phyloP scores from a whole-genome alignment of 2,888 invertebrate genomes.

The Crioceris asparagi region DNA sequence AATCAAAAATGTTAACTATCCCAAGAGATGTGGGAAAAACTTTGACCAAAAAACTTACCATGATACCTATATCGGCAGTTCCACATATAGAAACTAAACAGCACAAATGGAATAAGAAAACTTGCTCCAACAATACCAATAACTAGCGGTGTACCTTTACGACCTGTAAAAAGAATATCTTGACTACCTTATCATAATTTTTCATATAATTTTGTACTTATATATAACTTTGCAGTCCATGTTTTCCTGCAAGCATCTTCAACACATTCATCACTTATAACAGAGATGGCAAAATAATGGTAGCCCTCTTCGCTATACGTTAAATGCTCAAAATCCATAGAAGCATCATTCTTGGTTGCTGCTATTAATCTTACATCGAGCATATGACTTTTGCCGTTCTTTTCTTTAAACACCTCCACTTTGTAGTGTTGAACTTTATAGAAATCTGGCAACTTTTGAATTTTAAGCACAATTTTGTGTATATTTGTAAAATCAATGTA shows the following conservation, averaged over 20 bases:
- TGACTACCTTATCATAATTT: neutral
- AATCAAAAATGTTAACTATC: no score
- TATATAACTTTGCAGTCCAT: conserved; percentile 20
- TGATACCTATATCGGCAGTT: conserved; percentile 17
- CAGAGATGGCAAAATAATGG: conserved; percentile 22
- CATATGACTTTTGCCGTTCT: conserved; percentile 14
- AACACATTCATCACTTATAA: conserved; percentile 17
- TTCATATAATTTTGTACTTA: conserved; percentile 14
- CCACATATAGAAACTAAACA: conserved; percentile 24
- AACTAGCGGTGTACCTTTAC: conserved; percentile 24
- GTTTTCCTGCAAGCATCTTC: conserved; percentile 22
- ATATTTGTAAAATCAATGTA: conserved; percentile 22
- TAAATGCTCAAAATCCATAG: conserved; percentile 17
- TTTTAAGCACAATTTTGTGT: conserved; percentile 17
- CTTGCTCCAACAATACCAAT: conserved; percentile 28
- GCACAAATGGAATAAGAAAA: conserved; percentile 23
- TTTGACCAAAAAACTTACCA: conserved; percentile 15
- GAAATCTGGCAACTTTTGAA: conserved; percentile 17
- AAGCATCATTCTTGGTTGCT: conserved; percentile 2
- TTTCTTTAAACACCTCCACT: conserved; percentile 22
- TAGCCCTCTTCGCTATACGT: conserved; percentile 25
- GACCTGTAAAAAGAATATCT: conserved; percentile 14
- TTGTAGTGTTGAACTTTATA: conserved; percentile 13
- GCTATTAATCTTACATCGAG: conserved; percentile 19
- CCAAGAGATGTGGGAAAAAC: no score